A percentile compares a stretch with the other conserved stretches of the same genome.
phyloP scores from a whole-genome alignment of 2,797 vertebrate species.

The Adelosebastes latens region DNA sequence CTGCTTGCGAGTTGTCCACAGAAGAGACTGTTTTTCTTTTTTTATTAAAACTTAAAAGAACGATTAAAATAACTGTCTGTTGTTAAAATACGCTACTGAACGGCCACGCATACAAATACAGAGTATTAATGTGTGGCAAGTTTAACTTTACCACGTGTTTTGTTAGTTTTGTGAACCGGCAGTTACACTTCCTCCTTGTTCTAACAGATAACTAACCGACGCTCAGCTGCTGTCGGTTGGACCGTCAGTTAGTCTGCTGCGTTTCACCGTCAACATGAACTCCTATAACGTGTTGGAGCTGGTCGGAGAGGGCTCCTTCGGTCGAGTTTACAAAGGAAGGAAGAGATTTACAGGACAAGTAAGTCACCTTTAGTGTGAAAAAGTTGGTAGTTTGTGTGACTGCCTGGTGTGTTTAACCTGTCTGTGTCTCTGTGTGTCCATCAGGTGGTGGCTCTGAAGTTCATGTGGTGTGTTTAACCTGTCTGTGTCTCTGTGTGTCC shows the following conservation, averaged over 20 bases:
- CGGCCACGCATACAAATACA: accelerated
- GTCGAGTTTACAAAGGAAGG: constrained; percentile 94
- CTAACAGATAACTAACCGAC: not conserved
- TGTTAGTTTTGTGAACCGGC: constrained; percentile 48
- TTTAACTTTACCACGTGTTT: not conserved
- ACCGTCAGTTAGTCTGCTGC: not conserved
- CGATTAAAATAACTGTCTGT: accelerated
- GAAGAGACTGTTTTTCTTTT: constrained; percentile 43
- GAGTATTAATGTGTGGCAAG: accelerated
- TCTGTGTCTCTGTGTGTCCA: no score
- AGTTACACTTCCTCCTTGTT: constrained; percentile 20
- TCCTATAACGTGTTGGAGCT: constrained; percentile 91
- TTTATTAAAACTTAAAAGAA: not conserved
- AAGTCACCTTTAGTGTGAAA: constrained; percentile 24
- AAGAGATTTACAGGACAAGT: constrained; percentile 90
- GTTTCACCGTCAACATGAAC: constrained; percentile 80
- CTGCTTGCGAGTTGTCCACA: not conserved
- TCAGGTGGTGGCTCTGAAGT: no score
- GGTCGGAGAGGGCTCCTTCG: constrained; percentile 95
- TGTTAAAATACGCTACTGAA: accelerated
- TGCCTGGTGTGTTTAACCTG: not conserved
- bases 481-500: not conserved
- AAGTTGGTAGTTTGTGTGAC: not conserved
- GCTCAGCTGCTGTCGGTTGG: not conserved
- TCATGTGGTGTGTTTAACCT: not conserved